These are phyloP conservation scores for Rhincodon typus DNA, from an alignment of 2,797 vertebrate genomes.

Conservation along the genomic window DNA sequence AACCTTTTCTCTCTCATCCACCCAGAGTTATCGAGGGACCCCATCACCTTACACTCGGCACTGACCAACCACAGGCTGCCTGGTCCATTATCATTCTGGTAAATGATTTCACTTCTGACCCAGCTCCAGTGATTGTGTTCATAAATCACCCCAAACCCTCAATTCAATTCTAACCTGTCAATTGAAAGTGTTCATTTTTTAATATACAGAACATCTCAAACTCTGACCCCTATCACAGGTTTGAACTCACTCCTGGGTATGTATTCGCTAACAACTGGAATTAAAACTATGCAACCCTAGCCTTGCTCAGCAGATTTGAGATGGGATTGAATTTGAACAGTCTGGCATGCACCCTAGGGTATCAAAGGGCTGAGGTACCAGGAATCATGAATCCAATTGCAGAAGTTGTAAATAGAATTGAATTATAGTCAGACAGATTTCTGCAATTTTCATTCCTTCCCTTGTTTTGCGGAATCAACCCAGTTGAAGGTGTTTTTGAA, in stretches of 20 bases:
- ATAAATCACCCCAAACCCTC: neutral
- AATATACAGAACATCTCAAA: neutral
- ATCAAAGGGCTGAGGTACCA: neutral
- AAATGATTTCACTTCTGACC: neutral
- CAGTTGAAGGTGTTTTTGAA: constrained; percentile 29
- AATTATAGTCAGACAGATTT: neutral
- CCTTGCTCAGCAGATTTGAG: neutral
- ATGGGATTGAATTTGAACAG: neutral
- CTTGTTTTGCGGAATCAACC: neutral
- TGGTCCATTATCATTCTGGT: neutral
- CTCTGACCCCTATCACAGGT: neutral
- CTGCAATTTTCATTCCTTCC: neutral
- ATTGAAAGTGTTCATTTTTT: too few species aligned
- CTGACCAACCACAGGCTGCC: neutral
- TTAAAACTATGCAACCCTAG: neutral
- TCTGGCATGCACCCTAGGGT: neutral
- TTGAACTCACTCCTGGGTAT: neutral
- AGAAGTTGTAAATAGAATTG: neutral
- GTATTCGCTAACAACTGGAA: neutral
- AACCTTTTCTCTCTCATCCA: neutral
- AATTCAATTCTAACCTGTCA: neutral
- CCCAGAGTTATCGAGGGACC: too few species aligned
- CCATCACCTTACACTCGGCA: too few species aligned
- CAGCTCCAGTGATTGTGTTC: neutral
- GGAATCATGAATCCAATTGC: neutral